These are phyloP conservation scores for Scalopus aquaticus DNA, from an alignment of 2,113 vertebrate genomes.

Conservation along the genomic window DNA sequence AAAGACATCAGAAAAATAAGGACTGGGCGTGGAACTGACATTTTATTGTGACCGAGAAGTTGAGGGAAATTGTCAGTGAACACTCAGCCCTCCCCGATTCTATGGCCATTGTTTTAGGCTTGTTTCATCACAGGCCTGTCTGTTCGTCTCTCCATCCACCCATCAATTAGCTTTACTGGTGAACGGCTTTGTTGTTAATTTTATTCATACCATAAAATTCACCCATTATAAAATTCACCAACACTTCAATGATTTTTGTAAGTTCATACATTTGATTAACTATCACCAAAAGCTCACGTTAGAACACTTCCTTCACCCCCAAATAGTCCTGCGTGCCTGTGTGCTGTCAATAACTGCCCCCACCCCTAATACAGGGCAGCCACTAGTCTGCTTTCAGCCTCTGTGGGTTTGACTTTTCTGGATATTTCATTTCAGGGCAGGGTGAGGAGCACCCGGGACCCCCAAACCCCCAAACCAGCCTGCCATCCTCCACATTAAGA, in stretches of 20 bases:
- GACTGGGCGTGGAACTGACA: not conserved
- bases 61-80: not conserved
- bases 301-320: not conserved
- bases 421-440: not conserved
- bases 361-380: not conserved
- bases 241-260: not conserved
- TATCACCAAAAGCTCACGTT: not conserved
- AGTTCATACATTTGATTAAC: not conserved
- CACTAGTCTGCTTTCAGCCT: not conserved
- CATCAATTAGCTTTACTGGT: not conserved
- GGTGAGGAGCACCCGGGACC: too few species aligned
- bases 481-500: too few species aligned
- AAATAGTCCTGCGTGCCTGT: not conserved
- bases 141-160: not conserved
- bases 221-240: not conserved
- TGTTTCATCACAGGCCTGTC: not conserved
- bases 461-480: too few species aligned
- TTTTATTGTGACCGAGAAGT: not conserved
- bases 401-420: not conserved
- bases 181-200: not conserved
- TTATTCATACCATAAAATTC: not conserved
- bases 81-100: not conserved
- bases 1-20: not conserved
- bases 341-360: not conserved
- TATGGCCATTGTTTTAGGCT: not conserved